Base-by-base conservation (phyloP, 1,140 invertebrate genomes). In the Drosophila elegans region DNA sequence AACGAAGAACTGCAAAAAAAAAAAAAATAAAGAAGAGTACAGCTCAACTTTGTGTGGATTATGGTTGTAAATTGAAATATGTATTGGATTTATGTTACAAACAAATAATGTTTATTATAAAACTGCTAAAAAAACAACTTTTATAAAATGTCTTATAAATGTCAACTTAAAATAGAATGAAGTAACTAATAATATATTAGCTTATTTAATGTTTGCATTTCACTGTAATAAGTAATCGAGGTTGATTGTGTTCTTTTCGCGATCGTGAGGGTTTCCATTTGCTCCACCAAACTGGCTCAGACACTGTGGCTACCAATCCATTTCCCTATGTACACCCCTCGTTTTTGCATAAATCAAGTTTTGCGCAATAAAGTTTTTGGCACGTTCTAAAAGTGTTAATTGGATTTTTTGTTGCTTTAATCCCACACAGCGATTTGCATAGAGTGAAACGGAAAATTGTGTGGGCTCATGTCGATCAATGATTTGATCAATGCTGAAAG, bases 341-440 rank as follows among this genome's bases (percentile, higher is more conserved):
- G 11, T 57, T 25, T 66, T 64, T 51, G 80, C 80, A 84, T 83
- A 84, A 83, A 79, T 83, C 76, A 84, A 68, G n/a, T 32, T 76
- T 77, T 81, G 79, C 78, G 78, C 74, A 81, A 81, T 67, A 81
- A 73, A 68, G 39, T 66, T 68, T 71, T 71, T 84, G 76, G 76
- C 80, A 76, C 76, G 80, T 76, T 84, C 73, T 73, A 63, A 74
- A 71, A 61, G 81, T 78, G 81, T 80, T 84, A 84, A 85, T 84
- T 84, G 66, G 56, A 56, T 59, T 55, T 74, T 41, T 53, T 60
- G 5, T 42, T 46, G 13, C 32, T 27, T 9, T 56, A 16, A 29
- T 16, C 67, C 67, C 64, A 71, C 64, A 75, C 39, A 38, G 25
- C 36, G 51, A 74, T 52, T 74, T 56, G 61, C 39, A 68, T 68